These are phyloP conservation scores for Cavia porcellus DNA, from an alignment of 2,113 vertebrate species.

Conservation along the genomic window DNA sequence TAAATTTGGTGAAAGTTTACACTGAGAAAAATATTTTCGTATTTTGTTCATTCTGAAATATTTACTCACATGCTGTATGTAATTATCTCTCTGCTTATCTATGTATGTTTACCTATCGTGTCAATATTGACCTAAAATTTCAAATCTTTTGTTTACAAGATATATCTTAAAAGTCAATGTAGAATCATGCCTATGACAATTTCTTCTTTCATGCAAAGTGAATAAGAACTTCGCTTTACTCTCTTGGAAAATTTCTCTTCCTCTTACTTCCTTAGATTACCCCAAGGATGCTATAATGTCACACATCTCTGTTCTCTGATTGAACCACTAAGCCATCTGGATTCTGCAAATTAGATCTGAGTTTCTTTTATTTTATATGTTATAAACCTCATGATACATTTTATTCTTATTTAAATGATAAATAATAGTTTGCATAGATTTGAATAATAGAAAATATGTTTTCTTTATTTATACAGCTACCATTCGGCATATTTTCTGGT, in stretches of 20 bases:
- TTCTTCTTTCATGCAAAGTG: background rate
- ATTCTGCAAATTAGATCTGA: background rate
- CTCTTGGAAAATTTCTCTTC: background rate
- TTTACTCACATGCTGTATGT: background rate
- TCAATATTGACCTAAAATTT: background rate
- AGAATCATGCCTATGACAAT: background rate
- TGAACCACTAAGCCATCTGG: background rate
- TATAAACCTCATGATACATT: background rate
- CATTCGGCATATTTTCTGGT: background rate
- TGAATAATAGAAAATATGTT: background rate
- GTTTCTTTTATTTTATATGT: background rate
- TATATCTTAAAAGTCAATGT: background rate
- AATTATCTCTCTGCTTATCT: background rate
- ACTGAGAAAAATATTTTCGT: conserved; percentile 1
- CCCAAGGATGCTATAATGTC: background rate
- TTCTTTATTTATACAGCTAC: background rate
- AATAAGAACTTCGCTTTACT: background rate
- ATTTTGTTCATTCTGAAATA: background rate
- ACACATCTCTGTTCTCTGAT: background rate
- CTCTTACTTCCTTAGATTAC: background rate
- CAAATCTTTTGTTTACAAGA: background rate
- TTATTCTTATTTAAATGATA: background rate
- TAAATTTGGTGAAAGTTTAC: background rate
- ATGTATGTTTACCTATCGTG: background rate
- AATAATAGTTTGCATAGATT: background rate